Conservation (phyloP, 2,888 invertebrate genomes). For the Ophioninae sp. region DNA sequence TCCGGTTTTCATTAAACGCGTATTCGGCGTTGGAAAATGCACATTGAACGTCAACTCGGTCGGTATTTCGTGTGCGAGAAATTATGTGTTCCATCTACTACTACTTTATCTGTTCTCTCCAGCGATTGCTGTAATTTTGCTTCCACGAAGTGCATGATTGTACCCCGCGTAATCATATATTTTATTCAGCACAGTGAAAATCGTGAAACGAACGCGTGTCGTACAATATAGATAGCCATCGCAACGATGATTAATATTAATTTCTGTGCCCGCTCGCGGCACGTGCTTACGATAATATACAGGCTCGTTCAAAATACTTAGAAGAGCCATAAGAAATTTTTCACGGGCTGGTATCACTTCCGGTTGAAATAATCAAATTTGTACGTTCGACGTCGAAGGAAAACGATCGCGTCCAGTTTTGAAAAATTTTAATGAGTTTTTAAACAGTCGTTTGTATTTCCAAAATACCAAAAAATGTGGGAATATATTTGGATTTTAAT, state of each 20-base stretch:
- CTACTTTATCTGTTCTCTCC: neutral
- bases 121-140: slow-evolving; percentile 7
- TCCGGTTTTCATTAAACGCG: neutral
- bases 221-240: slow-evolving; percentile 54
- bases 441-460: too few species aligned
- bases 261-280: slow-evolving; percentile 31
- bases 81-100: neutral
- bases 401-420: too few species aligned
- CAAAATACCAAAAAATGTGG: too few species aligned
- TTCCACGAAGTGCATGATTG: slow-evolving; percentile 14
- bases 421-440: too few species aligned
- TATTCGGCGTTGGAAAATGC: slow-evolving; percentile 35
- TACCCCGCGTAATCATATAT: neutral
- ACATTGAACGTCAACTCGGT: slow-evolving; percentile 43
- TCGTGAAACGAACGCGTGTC: slow-evolving; percentile 48
- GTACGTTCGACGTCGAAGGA: too few species aligned
- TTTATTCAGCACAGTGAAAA: slow-evolving; percentile 23
- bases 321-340: neutral
- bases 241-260: slow-evolving; percentile 59
- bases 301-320: neutral
- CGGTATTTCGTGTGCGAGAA: neutral
- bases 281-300: slow-evolving; percentile 6
- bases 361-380: too few species aligned
- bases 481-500: too few species aligned
- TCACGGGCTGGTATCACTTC: neutral